Evolutionary conservation across 2,113 vertebrate species (phyloP).

Genomic region (human): GRCh38 chr3:23824501-23825000

Average conservation of each 20-base stretch:
- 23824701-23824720: background rate
- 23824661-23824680: background rate
- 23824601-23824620: background rate
- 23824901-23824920: background rate
- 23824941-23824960: background rate
- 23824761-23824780: background rate
- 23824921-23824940: background rate
- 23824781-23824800: background rate
- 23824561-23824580: background rate
- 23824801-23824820: background rate
- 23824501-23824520: background rate
- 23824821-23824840: background rate
- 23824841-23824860: background rate
- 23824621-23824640: background rate
- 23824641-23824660: background rate
- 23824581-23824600: background rate
- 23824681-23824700: background rate
- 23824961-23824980: background rate
- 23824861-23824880: background rate
- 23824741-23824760: background rate
- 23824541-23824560: background rate
- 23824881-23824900: background rate
- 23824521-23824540: background rate
- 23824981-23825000: background rate
- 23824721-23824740: background rate